Percentiles rank a stretch among this genome's conserved stretches.
phyloP scores from a whole-genome alignment of 1,140 invertebrate genomes.

The Halictus rubicundus region DNA sequence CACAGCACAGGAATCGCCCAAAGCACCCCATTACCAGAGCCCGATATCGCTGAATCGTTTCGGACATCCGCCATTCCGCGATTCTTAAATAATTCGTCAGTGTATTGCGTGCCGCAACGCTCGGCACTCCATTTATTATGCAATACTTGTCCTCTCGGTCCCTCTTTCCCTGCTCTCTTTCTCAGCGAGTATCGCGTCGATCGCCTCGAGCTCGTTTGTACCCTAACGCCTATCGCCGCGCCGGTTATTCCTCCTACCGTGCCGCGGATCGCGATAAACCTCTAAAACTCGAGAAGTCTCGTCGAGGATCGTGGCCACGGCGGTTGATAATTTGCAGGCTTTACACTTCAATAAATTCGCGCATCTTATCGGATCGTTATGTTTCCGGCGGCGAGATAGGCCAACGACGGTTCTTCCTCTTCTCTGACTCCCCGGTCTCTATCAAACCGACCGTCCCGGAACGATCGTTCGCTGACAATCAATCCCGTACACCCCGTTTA shows the following conservation, averaged over 20 bases:
- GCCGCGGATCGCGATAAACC: constrained; percentile 33
- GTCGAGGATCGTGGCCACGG: constrained; percentile 6
- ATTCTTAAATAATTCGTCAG: not conserved
- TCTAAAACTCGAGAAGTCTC: constrained; percentile 23
- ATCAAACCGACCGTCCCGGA: constrained; percentile 5
- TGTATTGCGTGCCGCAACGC: not conserved
- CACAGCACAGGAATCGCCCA: not conserved
- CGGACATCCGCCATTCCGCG: not conserved
- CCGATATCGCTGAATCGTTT: not conserved
- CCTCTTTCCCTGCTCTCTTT: not conserved
- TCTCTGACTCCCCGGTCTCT: not conserved
- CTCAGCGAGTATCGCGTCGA: constrained; percentile 28
- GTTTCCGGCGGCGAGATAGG: constrained; percentile 15
- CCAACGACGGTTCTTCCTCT: not conserved
- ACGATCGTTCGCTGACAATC: constrained; percentile 54
- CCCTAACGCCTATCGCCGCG: not conserved
- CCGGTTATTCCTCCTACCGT: constrained; percentile 22
- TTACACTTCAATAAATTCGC: constrained; percentile 54
- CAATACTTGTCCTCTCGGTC: not conserved
- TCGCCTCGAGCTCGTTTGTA: constrained; percentile 20
- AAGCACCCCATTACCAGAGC: not conserved
- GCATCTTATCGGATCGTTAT: constrained; percentile 55
- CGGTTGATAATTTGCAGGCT: constrained; percentile 39
- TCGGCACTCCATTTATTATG: constrained; percentile 7
- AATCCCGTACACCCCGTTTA: constrained; percentile 23